Percentiles rank a stretch among this genome's conserved stretches.
phyloP scores from a whole-genome alignment of 2,888 invertebrate genomes.

The Cerastis rubricosa region DNA sequence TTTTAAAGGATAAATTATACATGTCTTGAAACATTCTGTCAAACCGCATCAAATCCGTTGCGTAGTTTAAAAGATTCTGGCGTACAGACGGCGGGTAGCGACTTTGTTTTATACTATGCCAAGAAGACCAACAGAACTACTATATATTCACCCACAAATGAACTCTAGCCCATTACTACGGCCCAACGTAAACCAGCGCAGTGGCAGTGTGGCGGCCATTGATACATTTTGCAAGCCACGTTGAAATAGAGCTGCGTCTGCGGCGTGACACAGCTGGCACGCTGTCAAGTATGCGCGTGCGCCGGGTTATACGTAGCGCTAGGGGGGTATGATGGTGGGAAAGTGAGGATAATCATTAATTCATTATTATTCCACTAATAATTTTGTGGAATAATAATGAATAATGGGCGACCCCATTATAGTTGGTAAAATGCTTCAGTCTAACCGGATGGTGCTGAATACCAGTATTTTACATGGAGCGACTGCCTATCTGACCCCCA shows the following conservation, averaged over 20 bases:
- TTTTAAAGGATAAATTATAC: too few species aligned
- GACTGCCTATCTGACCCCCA: neutral
- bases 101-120: too few species aligned
- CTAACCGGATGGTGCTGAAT: neutral
- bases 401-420: neutral
- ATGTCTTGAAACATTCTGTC: too few species aligned
- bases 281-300: slow-evolving; percentile 71
- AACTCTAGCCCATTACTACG: slow-evolving; percentile 42
- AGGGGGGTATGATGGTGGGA: slow-evolving; percentile 9
- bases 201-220: slow-evolving; percentile 59
- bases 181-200: slow-evolving; percentile 45
- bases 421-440: neutral
- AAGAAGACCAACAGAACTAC: neutral
- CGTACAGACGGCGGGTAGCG: too few species aligned
- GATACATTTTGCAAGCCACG: slow-evolving; percentile 70
- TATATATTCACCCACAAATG: slow-evolving; percentile 10
- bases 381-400: too few species aligned
- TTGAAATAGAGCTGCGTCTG: slow-evolving; percentile 67
- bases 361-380: too few species aligned
- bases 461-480: neutral
- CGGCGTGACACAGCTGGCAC: slow-evolving; percentile 73
- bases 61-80: too few species aligned
- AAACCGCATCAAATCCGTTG: too few species aligned
- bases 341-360: slow-evolving; percentile 10
- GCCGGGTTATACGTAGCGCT: slow-evolving; percentile 40